A percentile compares a stretch with the other conserved stretches of the same genome.
Evolutionary conservation across 2,888 invertebrate species (phyloP).

Genomic region (Argyra leucocephala): DNA sequence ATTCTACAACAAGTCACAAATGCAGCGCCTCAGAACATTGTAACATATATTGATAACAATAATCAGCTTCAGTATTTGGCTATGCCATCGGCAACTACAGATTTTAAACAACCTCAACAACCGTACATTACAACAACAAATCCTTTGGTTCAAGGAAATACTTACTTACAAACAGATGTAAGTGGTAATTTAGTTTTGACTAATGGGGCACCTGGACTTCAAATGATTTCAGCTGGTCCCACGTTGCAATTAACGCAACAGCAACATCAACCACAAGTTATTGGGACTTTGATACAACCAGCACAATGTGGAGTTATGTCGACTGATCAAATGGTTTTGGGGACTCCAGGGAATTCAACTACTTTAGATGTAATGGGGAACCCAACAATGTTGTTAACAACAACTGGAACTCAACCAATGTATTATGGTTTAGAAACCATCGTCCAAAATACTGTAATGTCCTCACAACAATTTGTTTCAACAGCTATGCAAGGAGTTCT

Average conservation of each 20-base stretch:
- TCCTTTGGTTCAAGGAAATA: constrained; percentile 50
- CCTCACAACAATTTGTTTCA: constrained; percentile 76
- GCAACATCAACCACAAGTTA: constrained; percentile 47
- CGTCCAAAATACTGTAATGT: constrained; percentile 81
- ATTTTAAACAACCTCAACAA: constrained; percentile 47
- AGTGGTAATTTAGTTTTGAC: constrained; percentile 53
- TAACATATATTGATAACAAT: constrained; percentile 43
- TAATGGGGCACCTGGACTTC: constrained; percentile 47
- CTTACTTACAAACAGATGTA: constrained; percentile 53
- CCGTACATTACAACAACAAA: constrained; percentile 47
- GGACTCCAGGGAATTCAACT: constrained; percentile 42
- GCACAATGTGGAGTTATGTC: constrained; percentile 48
- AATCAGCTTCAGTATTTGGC: constrained; percentile 65
- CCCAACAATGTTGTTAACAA: constrained; percentile 49
- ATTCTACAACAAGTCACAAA: constrained; percentile 58
- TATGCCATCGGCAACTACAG: constrained; percentile 51
- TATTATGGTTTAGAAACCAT: constrained; percentile 78
- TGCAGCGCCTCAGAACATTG: constrained; percentile 39
- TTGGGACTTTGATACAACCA: constrained; percentile 54
- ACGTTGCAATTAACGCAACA: constrained; percentile 46
- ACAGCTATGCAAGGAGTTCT: constrained; percentile 71
- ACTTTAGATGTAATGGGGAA: constrained; percentile 57
- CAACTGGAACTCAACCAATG: constrained; percentile 56
- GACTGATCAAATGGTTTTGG: constrained; percentile 53
- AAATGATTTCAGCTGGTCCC: constrained; percentile 50